A percentile compares a stretch with the other conserved stretches of the same genome.
Conservation (phyloP, 2,797 vertebrate genomes). For the Silurus lanzhouensis region DNA sequence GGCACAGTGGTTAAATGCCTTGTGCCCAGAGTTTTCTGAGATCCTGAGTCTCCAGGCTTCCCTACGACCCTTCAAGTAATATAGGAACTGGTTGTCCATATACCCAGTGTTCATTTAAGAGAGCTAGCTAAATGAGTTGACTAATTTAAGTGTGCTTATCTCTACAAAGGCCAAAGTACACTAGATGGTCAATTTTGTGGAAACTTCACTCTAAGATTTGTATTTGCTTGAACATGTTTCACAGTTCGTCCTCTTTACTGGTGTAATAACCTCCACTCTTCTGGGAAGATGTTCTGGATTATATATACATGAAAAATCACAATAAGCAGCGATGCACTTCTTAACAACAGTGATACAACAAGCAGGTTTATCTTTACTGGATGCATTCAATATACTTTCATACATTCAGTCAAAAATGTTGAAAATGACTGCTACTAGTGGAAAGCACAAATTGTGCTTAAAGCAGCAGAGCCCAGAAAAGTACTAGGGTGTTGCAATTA, state of each 20-base stretch:
- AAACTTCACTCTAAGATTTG: no score
- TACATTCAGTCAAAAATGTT: not conserved
- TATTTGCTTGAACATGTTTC: no score
- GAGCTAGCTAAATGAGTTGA: not conserved
- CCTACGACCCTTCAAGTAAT: no score
- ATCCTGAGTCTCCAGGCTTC: no score
- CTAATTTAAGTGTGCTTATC: not conserved
- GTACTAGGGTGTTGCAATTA: constrained; percentile 2
- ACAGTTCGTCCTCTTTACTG: no score
- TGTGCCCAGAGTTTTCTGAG: no score
- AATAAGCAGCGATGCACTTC: not conserved
- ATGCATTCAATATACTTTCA: not conserved
- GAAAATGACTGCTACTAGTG: not conserved
- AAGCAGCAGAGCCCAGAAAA: constrained; percentile 3
- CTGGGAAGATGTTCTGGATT: not conserved
- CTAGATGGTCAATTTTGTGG: no score
- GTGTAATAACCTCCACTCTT: no score
- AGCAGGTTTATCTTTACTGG: not conserved
- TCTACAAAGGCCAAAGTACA: not conserved
- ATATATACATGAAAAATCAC: not conserved
- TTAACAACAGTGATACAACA: not conserved
- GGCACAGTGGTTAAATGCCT: no score
- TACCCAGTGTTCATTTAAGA: not conserved
- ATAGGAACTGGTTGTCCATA: no score
- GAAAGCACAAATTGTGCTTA: constrained; percentile 7